Conservation (phyloP, 2,113 vertebrate genomes). For the Rutilus rutilus region DNA sequence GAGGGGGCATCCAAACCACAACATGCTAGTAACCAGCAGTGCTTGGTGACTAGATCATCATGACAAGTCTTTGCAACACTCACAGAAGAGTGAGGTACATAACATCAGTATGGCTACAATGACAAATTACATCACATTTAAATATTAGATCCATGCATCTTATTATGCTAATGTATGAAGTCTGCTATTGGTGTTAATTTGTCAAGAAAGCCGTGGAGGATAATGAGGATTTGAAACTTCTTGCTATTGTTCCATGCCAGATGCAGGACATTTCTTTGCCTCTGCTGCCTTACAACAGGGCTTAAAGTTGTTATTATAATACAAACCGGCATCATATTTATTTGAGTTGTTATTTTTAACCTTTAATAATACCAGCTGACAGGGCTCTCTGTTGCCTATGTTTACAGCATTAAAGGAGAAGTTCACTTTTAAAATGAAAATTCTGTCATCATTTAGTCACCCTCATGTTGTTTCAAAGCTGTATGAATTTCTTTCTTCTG, state of each 20-base stretch:
- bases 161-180: not conserved
- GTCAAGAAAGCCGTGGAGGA: not conserved
- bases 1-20: not conserved
- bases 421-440: no score
- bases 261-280: not conserved
- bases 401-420: no score
- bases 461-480: no score
- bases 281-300: not conserved
- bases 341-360: no score
- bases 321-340: no score
- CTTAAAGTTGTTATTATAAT: no score
- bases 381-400: no score
- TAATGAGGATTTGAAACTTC: not conserved
- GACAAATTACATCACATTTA: not conserved
- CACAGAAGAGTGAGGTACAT: not conserved
- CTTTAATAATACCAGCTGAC: no score
- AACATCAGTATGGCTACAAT: not conserved
- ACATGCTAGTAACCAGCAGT: not conserved
- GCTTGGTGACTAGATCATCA: not conserved
- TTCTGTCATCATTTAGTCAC: no score
- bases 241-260: not conserved
- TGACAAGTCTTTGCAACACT: not conserved
- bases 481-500: no score
- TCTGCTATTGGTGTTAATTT: not conserved
- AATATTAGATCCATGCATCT: not conserved